Percentiles rank a stretch among this genome's conserved stretches.
Evolutionary conservation across 2,797 vertebrate species (phyloP).

Genomic region (Epinephelus coioides): DNA sequence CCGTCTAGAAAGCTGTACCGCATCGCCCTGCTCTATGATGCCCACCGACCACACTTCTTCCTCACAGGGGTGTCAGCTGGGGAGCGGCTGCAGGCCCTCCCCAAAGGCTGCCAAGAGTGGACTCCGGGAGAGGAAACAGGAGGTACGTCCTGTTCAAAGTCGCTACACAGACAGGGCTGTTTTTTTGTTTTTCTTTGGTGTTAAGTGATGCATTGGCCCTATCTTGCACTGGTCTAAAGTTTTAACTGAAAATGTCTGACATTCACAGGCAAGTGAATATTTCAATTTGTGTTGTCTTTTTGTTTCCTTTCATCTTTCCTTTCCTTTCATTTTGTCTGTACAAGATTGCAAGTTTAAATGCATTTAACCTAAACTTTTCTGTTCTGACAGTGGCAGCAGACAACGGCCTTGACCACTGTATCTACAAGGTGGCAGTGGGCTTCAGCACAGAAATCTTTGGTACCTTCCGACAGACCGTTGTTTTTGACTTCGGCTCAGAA

Average conservation of each 20-base stretch:
- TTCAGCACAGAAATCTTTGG: slow-evolving; percentile 99
- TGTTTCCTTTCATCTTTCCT: background rate
- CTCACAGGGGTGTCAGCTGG: slow-evolving; percentile 94
- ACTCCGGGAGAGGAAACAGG: slow-evolving; percentile 89
- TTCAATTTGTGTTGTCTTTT: background rate
- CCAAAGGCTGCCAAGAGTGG: slow-evolving; percentile 95
- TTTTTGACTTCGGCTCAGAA: slow-evolving; percentile 98
- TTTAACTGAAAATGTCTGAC: background rate
- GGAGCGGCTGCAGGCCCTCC: slow-evolving; percentile 91
- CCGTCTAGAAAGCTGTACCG: slow-evolving; percentile 94
- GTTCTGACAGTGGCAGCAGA: slow-evolving; percentile 72
- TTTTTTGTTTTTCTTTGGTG: background rate
- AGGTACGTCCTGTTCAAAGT: slow-evolving; percentile 51
- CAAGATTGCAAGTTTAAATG: background rate
- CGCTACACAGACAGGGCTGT: background rate
- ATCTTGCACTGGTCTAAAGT: background rate
- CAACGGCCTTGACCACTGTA: slow-evolving; percentile 96
- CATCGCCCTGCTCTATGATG: slow-evolving; percentile 97
- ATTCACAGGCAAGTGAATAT: background rate
- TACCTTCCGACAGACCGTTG: slow-evolving; percentile 98
- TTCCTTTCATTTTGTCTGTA: background rate
- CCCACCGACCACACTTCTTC: slow-evolving; percentile 97
- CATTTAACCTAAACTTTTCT: slow-evolving; percentile 3
- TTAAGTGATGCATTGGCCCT: background rate
- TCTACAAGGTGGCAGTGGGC: slow-evolving; percentile 95